Evolutionary conservation across 2,113 vertebrate genomes (phyloP).

Genomic region (Silurus glanis): DNA sequence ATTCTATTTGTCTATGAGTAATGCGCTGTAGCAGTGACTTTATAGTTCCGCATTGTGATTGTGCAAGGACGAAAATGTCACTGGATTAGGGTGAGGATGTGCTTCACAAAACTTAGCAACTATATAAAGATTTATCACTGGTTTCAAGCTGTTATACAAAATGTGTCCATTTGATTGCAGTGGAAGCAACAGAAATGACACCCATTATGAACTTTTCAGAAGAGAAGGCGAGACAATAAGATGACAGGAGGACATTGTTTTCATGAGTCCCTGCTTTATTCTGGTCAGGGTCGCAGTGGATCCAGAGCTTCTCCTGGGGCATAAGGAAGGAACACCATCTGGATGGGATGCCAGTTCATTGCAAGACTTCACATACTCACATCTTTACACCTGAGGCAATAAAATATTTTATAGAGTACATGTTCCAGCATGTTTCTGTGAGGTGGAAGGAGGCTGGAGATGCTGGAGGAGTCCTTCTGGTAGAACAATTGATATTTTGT

Average conservation of each 20-base stretch:
- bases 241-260: not conserved
- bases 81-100: not conserved
- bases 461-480: not conserved
- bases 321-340: not conserved
- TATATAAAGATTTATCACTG: not conserved
- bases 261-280: not conserved
- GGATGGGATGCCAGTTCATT: not conserved
- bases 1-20: not conserved
- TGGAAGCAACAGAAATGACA: not conserved
- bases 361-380: not conserved
- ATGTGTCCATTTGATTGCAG: not conserved
- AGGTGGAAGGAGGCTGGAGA: not conserved
- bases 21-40: not conserved
- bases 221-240: not conserved
- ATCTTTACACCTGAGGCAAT: not conserved
- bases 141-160: not conserved
- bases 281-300: not conserved
- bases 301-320: not conserved
- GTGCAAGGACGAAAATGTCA: not conserved
- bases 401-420: not conserved
- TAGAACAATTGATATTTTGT: not conserved
- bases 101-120: not conserved
- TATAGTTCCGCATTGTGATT: not conserved
- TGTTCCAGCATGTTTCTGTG: not conserved
- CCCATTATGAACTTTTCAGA: not conserved